Evolutionary conservation across 2,113 vertebrate species (phyloP).

Genomic region (Petrocephalus zakoni): DNA sequence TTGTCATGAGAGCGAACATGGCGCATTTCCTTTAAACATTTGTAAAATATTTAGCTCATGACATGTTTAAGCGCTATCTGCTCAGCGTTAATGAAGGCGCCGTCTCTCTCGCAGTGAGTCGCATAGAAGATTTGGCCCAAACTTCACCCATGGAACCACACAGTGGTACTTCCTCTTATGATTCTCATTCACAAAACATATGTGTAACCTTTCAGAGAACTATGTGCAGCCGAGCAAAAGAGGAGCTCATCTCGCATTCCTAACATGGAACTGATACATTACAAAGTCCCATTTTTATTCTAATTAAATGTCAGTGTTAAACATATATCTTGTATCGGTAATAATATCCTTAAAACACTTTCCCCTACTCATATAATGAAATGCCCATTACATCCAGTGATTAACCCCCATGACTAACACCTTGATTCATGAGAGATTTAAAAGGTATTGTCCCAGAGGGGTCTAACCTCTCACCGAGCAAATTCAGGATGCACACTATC

Average conservation of each 20-base stretch:
- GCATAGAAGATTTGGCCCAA: not conserved
- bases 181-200: not conserved
- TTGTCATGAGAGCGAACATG: constrained; percentile 15
- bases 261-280: not conserved
- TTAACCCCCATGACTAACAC: constrained; percentile 6
- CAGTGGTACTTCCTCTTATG: not conserved
- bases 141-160: not conserved
- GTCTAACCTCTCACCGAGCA: not conserved
- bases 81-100: not conserved
- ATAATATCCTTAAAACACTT: not conserved
- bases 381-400: not conserved
- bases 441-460: not conserved
- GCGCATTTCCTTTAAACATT: not conserved
- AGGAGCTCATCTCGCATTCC: not conserved
- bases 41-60: not conserved
- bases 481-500: constrained; percentile 3
- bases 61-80: not conserved
- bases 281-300: not conserved
- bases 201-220: not conserved
- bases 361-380: not conserved
- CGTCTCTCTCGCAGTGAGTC: not conserved
- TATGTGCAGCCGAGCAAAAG: not conserved
- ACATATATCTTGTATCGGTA: not conserved
- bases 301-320: constrained; percentile 2
- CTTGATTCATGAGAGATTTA: not conserved